Evolutionary conservation across 1,140 invertebrate genomes (phyloP).

Genomic region (Eurytemora carolleeae): DNA sequence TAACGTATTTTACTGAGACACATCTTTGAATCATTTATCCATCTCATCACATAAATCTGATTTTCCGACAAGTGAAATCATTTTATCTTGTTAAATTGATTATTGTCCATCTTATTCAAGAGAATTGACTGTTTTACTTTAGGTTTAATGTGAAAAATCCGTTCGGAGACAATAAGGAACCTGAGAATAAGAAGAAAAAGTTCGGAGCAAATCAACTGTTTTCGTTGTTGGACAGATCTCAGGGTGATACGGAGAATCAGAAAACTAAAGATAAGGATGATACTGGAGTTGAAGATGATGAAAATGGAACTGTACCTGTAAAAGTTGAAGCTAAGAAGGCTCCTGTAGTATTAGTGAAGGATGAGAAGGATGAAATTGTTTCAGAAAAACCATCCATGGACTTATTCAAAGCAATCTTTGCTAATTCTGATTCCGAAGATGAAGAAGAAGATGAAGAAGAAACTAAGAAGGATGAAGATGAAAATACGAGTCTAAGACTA

Average conservation of each 20-base stretch:
- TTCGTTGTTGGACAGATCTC: conserved; percentile 22
- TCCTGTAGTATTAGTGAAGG: conserved; percentile 11
- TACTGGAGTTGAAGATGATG: conserved; percentile 24
- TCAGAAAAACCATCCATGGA: conserved; percentile 27
- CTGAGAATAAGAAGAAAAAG: conserved; percentile 23
- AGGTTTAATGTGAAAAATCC: conserved; percentile 16
- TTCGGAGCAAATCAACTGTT: conserved; percentile 24
- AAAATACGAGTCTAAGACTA: conserved; percentile 43
- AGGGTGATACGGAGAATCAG: conserved; percentile 20
- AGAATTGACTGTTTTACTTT: background rate
- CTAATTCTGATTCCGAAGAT: conserved; percentile 31
- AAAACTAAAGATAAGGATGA: conserved; percentile 16
- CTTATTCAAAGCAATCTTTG: conserved; percentile 35
- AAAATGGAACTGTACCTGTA: conserved; percentile 10
- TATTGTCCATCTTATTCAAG: background rate
- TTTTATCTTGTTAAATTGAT: conserved; percentile 35
- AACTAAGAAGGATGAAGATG: conserved; percentile 36
- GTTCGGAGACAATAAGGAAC: conserved; percentile 12
- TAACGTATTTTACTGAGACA: too few species aligned
- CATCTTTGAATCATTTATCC: too few species aligned
- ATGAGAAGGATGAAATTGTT: background rate
- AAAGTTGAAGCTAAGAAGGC: conserved; percentile 9
- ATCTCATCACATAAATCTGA: too few species aligned
- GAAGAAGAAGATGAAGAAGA: conserved; percentile 17
- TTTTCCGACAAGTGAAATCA: too few species aligned